Evolutionary conservation across 2,113 vertebrate genomes (phyloP), one percentile per base, ranked within the genome.

Genomic region (Paratilapia polleni): DNA sequence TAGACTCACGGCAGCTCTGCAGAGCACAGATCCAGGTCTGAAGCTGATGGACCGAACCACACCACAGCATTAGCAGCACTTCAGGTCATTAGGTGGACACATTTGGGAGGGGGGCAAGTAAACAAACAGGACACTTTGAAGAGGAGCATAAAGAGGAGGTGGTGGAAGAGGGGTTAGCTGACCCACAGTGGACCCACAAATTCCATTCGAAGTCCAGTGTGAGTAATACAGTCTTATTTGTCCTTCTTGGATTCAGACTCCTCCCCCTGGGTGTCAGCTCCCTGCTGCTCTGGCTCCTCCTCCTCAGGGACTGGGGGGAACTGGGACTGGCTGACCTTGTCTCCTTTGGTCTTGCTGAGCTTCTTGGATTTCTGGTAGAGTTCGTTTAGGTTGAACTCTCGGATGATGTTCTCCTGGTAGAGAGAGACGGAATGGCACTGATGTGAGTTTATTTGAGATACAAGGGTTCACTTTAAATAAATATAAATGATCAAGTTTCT

Each of bases 341-440:
- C 95, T 36, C 89, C 94, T 88, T 92, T 95, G 61, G 64, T 87
- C 92, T 96, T 98, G 0, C 58, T 77, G 12, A 97, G 92, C 88
- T 98, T 98, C 96, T 97, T 99, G 78, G 97, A 96, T 66, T 96
- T 96, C 79, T 98, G 98, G 90, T 98, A 98, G 4, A 99, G 93
- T 82, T 99, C 98, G 0, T 99, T 99, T 81, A 99, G 91, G 90
- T 96, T 98, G 94, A 99, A 99, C 94, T 99, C 98, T 11, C 98
- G 94, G 88, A 99, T 99, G 85, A 99, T 98, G 1, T 99, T 99
- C 94, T 99, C 98, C 98, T 99, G 84, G 2, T n/a, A 62, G 26
- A 24, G 3, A 74, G 0, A 54, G 17, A 14, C n/a, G 22, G 9
- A 31, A 20, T 9, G 4, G 17, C 8, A 57, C 8, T 22, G n/a